These are phyloP conservation scores for Phalacrocorax aristotelis DNA, from an alignment of 2,113 vertebrate species.

Conservation along the genomic window DNA sequence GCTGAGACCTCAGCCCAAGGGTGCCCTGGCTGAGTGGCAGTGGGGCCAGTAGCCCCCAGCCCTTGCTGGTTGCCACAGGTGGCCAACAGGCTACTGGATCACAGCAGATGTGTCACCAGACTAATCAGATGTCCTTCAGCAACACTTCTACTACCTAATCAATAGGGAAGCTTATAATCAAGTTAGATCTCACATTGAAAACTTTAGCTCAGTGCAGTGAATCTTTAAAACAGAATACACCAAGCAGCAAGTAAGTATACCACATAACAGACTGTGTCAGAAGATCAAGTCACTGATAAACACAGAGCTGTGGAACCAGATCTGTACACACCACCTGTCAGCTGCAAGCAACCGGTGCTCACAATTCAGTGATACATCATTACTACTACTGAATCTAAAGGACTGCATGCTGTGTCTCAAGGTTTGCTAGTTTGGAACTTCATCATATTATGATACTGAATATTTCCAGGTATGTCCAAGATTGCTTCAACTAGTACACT, in stretches of 20 bases:
- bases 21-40: neutral
- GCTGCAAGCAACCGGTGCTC: neutral
- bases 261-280: neutral
- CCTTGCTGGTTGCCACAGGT: accelerated
- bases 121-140: neutral
- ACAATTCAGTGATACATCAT: neutral
- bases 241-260: neutral
- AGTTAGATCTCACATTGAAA: neutral
- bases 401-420: neutral
- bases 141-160: neutral
- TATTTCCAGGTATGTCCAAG: neutral
- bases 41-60: neutral
- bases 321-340: neutral
- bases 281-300: neutral
- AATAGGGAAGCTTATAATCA: neutral
- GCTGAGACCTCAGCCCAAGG: neutral
- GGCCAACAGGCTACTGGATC: neutral
- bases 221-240: neutral
- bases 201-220: neutral
- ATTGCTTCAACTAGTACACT: neutral
- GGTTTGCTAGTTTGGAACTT: neutral
- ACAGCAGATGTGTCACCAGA: neutral
- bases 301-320: neutral
- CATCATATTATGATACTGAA: neutral
- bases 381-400: neutral